Evolutionary conservation across 2,797 vertebrate species (phyloP).

Genomic region (Fistularia tabacaria): DNA sequence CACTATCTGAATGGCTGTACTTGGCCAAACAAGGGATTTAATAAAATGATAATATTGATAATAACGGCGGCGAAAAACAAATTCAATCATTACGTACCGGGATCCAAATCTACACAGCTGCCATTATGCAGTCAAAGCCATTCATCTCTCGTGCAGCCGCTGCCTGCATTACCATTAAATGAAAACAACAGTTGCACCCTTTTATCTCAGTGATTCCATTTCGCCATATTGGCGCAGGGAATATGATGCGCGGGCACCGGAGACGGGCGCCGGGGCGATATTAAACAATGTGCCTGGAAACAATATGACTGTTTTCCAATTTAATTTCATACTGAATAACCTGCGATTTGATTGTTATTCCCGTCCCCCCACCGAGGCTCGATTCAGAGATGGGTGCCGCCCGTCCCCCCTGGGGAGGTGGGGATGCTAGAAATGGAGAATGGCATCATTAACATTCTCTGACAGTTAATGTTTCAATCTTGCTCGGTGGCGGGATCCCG

Average conservation of each 20-base stretch:
- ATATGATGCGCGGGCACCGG: slow-evolving; percentile 62
- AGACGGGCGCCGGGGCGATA: slow-evolving; percentile 59
- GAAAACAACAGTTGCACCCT: slow-evolving; percentile 57
- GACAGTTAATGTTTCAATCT: slow-evolving; percentile 76
- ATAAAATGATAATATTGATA: slow-evolving; percentile 42
- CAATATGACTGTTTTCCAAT: slow-evolving; percentile 68
- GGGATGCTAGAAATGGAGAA: slow-evolving; percentile 50
- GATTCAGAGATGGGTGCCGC: slow-evolving; percentile 31
- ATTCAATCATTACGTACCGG: slow-evolving; percentile 41
- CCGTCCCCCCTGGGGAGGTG: slow-evolving; percentile 8
- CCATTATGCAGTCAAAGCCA: slow-evolving; percentile 36
- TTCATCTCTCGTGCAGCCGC: slow-evolving; percentile 37
- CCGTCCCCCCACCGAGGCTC: slow-evolving; percentile 27
- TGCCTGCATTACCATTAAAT: slow-evolving; percentile 54
- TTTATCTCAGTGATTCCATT: slow-evolving; percentile 75
- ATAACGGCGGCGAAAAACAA: slow-evolving; percentile 42
- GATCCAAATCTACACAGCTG: slow-evolving; percentile 30
- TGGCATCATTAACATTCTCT: slow-evolving; percentile 72
- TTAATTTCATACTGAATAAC: slow-evolving; percentile 79
- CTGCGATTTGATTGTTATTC: slow-evolving; percentile 65
- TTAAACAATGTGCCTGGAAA: slow-evolving; percentile 74
- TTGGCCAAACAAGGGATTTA: slow-evolving; percentile 40
- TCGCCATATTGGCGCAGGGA: slow-evolving; percentile 58
- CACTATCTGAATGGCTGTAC: slow-evolving; percentile 24
- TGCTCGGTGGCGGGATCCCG: slow-evolving; percentile 49